Percentiles rank a stretch among this genome's conserved stretches.
These are phyloP conservation scores for Lithodes maja DNA, from an alignment of 2,888 invertebrate species.

Conservation along the genomic window DNA sequence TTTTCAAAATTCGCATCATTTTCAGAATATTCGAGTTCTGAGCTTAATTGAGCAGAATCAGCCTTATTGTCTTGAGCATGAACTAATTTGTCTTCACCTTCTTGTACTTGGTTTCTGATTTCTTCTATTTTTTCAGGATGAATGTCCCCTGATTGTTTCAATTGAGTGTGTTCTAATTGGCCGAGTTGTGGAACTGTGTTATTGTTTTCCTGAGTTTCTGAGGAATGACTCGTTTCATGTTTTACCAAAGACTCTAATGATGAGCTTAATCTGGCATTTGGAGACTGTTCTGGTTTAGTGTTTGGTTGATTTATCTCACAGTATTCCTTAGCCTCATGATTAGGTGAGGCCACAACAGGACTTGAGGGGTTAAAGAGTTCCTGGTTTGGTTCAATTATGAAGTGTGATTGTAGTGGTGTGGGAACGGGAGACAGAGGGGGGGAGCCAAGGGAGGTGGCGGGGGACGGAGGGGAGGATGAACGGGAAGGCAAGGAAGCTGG, in stretches of 20 bases:
- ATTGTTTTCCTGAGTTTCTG: background rate
- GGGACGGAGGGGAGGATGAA: slow-evolving; percentile 45
- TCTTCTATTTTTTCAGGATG: background rate
- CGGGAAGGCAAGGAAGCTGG: slow-evolving; percentile 43
- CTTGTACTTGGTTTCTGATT: too few species aligned
- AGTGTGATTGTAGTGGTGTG: background rate
- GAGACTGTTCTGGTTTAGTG: background rate
- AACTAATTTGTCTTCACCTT: too few species aligned
- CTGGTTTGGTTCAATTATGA: background rate
- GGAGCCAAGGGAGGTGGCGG: slow-evolving; percentile 31
- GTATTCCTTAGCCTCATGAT: background rate
- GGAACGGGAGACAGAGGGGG: slow-evolving; percentile 18
- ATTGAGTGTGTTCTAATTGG: background rate
- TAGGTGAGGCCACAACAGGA: background rate
- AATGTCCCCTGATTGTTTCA: background rate
- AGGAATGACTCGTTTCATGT: background rate
- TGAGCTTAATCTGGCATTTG: background rate
- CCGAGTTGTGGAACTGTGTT: background rate
- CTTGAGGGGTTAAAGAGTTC: background rate
- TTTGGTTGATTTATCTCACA: background rate
- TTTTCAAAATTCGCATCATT: background rate
- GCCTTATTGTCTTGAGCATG: too few species aligned
- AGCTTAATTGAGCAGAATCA: background rate
- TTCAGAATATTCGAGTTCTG: too few species aligned
- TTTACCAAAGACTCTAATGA: background rate